Base-by-base conservation (phyloP, 2,888 invertebrate species). In the Lasioglossum pauxillum region DNA sequence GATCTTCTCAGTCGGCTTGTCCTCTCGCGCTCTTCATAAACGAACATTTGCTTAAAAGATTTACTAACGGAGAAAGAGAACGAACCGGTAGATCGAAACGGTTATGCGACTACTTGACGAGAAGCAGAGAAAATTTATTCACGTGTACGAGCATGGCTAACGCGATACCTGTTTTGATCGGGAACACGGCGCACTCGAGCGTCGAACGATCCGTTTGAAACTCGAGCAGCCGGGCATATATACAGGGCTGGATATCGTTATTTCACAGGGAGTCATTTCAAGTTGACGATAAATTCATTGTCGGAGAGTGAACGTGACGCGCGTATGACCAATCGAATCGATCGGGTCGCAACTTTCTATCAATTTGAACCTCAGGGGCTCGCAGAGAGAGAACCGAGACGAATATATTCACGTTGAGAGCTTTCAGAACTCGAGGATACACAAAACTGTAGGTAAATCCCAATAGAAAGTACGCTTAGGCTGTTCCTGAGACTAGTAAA, bases 191-290 rank as follows among this genome's bases (percentile, higher is more conserved):
- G 60, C 60, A 64, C 60, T 64, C 60, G 27, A 64, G 31, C 60
- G 60, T 64, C 60, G 60, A 16, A 64, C 60, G 60, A 27, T 14
- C 31, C 60, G 60, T 64, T 64, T 64, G 60, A 64, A 64, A 64
- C 60, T 64, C 16, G 60, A 64, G 31, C 16, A 31, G 27, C 31
- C 60, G 7, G 31, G 7, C 2, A 31, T 16, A 14, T n/a, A n/a
- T 19, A 10, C 23, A n/a, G 14, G 2, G 14, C 4, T 31, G 60
- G 31, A 64, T 64, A 64, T 64, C 60, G 60, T 64, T 64, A 64
- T 64, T 64, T 64, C 60, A 64, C 12, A 27, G 60, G 12, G 31
- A 64, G 60, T 31, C 27, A 31, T 31, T 64, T 31, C 27, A 16
- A 64, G n/a, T 64, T 31, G 60, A 14, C 60, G 31, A 64, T 31